Evolutionary conservation across 2,888 invertebrate species (phyloP), one percentile per base, ranked within the genome.

Genomic region (Acanthacorydalis orientalis): DNA sequence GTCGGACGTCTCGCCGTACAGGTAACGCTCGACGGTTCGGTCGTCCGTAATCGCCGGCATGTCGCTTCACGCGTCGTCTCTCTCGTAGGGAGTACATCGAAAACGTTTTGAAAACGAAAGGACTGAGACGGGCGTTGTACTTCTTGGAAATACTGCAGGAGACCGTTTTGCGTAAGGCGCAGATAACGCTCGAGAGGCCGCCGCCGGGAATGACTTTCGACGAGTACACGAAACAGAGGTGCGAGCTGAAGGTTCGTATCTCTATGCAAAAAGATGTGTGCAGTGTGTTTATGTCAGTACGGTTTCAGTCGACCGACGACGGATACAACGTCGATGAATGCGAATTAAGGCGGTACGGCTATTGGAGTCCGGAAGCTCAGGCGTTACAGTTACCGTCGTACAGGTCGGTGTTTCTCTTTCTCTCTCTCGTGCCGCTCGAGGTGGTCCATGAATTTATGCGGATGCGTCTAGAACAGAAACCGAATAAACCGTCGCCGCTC

Each of bases 361-460:
- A 74, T 56, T 85, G 83, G 81, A 83, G 85, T 50, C 68, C 74
- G 9, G 86, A 89, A 67, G 80, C 83, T 46, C 67, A 73, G 50
- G 70, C 77, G n/a, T 75, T 92, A 65, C 75, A 77, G 50, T 69
- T 95, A 53, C 95, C 93, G 1, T 85, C 88, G 2, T 91, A 90
- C 68, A 75, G 83, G 55, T 77, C 83, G 34, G 78, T 83, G 51
- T 95, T 90, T 68, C 73, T 93, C 46, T 88, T 92, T 63, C 73
- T 95, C 12, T 80, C 86, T 50, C 77, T 83, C 45, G 78, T 93
- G 46, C 87, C 90, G 23, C 68, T 96, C 58, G 90, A 93, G 64
- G 80, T 92, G n/a, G 82, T 91, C 51, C 87, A 92, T 60, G 92
- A 95, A 65, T 93, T 91, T 68, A 69, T 95, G 40, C 69, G 80